phyloP scores from a whole-genome alignment of 2,797 vertebrate genomes.

The Sebastes diaconus region DNA sequence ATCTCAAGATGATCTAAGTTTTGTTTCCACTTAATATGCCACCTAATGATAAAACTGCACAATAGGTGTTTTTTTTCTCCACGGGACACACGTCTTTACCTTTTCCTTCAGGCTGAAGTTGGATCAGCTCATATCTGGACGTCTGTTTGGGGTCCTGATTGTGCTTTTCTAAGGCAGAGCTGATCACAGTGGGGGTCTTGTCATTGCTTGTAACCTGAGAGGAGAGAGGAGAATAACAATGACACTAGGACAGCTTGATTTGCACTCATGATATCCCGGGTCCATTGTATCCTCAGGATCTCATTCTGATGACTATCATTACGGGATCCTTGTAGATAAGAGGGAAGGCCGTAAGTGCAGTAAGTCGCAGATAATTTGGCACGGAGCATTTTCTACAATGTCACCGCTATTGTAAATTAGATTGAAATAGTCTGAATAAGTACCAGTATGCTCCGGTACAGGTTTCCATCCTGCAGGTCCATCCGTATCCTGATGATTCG shows the following conservation, averaged over 20 bases:
- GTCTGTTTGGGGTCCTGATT: slow-evolving; percentile 84
- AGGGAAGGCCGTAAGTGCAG: slow-evolving; percentile 30
- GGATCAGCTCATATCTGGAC: slow-evolving; percentile 88
- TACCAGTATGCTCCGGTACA: slow-evolving; percentile 94
- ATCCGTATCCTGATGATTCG: slow-evolving; percentile 90
- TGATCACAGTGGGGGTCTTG: slow-evolving; percentile 90
- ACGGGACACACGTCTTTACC: slow-evolving; percentile 73
- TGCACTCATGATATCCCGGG: slow-evolving; percentile 41
- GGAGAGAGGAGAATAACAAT: slow-evolving; percentile 34
- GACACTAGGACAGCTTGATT: slow-evolving; percentile 39
- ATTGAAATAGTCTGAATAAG: background rate
- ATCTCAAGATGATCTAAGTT: background rate
- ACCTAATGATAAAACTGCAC: background rate
- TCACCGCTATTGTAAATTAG: background rate
- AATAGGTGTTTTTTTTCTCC: background rate
- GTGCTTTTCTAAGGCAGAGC: slow-evolving; percentile 91
- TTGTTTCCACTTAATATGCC: background rate
- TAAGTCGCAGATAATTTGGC: slow-evolving; percentile 23
- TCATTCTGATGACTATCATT: slow-evolving; percentile 59
- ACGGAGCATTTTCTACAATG: background rate
- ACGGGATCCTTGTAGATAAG: slow-evolving; percentile 28
- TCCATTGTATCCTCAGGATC: slow-evolving; percentile 23
- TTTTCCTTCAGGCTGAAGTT: slow-evolving; percentile 89
- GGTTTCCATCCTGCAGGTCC: slow-evolving; percentile 89
- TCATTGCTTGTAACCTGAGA: slow-evolving; percentile 92